Evolutionary conservation across 2,888 invertebrate genomes (phyloP), one percentile per base, ranked within the genome.

Genomic region (Diarsia rubi): DNA sequence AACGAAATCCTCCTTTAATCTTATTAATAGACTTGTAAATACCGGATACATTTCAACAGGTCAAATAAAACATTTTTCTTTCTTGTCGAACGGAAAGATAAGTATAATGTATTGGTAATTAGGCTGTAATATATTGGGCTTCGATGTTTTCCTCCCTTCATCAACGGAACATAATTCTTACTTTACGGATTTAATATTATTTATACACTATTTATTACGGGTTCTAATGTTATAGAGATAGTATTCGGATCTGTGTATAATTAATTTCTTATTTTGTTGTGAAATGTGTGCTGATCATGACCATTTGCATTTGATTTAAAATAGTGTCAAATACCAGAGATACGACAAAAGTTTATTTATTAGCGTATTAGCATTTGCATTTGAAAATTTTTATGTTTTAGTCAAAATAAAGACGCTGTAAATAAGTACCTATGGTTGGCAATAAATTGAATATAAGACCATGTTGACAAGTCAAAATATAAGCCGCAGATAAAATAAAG

Each of bases 81-180:
- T 71, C 87, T 88, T 90, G 92, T 91, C 92, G 87, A 83, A 81
- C 82, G 69, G 84, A 49, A 45, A 59, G 94, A 94, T 95, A 96
- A 95, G 95, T 93, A 93, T 95, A 95, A 96, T 95, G 89, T 95
- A 96, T 95, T 85, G 93, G 95, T 95, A 95, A 96, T 95, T 95
- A 95, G 91, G 84, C 79, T 82, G 90, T 95, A 95, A 96, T 94
- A 95, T 95, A 96, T 95, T 93, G 94, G 90, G 91, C 91, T 91
- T 94, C 89, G 91, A 94, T 94, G 94, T 93, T 92, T 92, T 91
- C 91, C 91, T 90, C 90, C 90, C 85, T 92, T 94, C 94, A 95
- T 95, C 95, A 95, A 92, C 92, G 93, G 85, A 81, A 89, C 94
- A 91, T 95, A 91, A 93, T 85, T 95, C 94, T 93, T 93, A 81